These are phyloP conservation scores for Endomychus coccineus DNA, from an alignment of 2,888 invertebrate genomes.

Conservation along the genomic window DNA sequence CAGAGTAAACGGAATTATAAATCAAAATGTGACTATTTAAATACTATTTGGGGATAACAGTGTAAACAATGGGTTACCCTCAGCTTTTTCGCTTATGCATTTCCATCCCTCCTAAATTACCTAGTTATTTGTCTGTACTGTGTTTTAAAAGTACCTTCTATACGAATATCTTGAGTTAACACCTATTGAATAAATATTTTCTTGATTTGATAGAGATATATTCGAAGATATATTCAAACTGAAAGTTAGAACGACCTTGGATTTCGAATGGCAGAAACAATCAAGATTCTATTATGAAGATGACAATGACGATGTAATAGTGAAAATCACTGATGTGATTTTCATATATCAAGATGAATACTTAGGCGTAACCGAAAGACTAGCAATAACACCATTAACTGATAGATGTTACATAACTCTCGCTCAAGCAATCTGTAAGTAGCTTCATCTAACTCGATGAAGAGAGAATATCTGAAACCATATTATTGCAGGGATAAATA, in stretches of 20 bases:
- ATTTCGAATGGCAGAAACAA: constrained; percentile 89
- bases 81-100: too few species aligned
- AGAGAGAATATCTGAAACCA: neutral
- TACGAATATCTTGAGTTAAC: too few species aligned
- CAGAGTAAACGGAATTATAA: too few species aligned
- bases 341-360: constrained; percentile 86
- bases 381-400: constrained; percentile 83
- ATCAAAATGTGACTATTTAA: too few species aligned
- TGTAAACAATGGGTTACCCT: too few species aligned
- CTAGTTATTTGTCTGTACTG: too few species aligned
- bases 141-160: too few species aligned
- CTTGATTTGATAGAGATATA: constrained; percentile 59
- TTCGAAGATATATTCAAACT: constrained; percentile 72
- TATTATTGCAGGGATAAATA: constrained; percentile 58
- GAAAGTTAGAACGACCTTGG: constrained; percentile 57
- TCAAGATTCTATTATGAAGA: constrained; percentile 76
- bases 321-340: constrained; percentile 77
- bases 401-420: constrained; percentile 87
- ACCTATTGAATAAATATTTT: neutral
- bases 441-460: neutral
- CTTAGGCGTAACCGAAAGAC: constrained; percentile 76
- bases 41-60: too few species aligned
- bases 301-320: constrained; percentile 65
- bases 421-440: constrained; percentile 70
- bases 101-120: too few species aligned